Percentiles rank a stretch among this genome's conserved stretches.
Conservation (phyloP, 2,888 invertebrate genomes). For the Tenodera sinensis region DNA sequence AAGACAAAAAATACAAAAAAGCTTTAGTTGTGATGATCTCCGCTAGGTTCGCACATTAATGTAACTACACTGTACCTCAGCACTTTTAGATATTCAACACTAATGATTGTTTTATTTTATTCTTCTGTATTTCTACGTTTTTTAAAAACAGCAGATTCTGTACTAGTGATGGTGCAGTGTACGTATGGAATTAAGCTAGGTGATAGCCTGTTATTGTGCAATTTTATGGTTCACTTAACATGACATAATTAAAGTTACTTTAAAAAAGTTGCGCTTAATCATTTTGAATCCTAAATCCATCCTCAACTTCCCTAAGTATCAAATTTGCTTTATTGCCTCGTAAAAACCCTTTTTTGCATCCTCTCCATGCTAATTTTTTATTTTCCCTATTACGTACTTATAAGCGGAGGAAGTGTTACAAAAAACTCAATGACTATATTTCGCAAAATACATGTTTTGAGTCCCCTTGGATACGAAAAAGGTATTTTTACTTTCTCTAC, state of each 20-base stretch:
- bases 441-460: too few species aligned
- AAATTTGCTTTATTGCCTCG: too few species aligned
- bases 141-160: neutral
- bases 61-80: neutral
- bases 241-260: constrained; percentile 1
- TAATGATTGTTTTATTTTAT: neutral
- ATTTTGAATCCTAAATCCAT: neutral
- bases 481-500: too few species aligned
- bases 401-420: too few species aligned
- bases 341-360: too few species aligned
- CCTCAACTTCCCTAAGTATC: too few species aligned
- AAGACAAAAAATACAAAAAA: neutral
- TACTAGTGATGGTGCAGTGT: neutral
- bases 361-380: too few species aligned
- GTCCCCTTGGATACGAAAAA: too few species aligned
- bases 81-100: neutral
- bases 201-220: constrained; percentile 1
- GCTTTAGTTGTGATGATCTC: neutral
- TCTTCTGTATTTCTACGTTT: neutral
- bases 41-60: neutral
- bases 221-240: constrained; percentile 18
- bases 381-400: too few species aligned
- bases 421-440: too few species aligned
- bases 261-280: neutral
- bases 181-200: neutral